Evolutionary conservation across 2,113 vertebrate species (phyloP).

Genomic region (Corythoichthys haematopterus): DNA sequence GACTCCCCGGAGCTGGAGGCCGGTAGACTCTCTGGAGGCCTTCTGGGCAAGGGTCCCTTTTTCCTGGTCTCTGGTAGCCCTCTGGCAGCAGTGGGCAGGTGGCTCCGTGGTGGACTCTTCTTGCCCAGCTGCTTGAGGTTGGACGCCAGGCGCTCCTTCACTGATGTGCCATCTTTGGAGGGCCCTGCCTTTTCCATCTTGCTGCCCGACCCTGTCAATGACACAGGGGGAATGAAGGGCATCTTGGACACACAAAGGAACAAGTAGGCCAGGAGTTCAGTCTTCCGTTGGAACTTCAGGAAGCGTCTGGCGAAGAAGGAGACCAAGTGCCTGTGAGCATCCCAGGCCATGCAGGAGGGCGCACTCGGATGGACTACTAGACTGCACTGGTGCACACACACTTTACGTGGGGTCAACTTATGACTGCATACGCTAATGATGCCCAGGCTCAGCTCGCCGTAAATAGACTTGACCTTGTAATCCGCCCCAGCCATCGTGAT

Average conservation of each 20-base stretch:
- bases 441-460: neutral
- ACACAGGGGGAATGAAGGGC: conserved; percentile 68
- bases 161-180: conserved; percentile 28
- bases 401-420: neutral
- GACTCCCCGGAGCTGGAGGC: conserved; percentile 41
- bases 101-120: conserved; percentile 51
- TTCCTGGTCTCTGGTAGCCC: conserved; percentile 29
- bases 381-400: neutral
- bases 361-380: conserved; percentile 2
- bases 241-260: conserved; percentile 63
- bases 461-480: conserved; percentile 4
- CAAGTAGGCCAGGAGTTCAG: conserved; percentile 59
- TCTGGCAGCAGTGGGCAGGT: conserved; percentile 32
- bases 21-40: conserved; percentile 13
- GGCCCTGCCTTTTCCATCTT: conserved; percentile 27
- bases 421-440: neutral
- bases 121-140: conserved; percentile 62
- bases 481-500: neutral
- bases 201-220: conserved; percentile 24
- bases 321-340: conserved; percentile 19
- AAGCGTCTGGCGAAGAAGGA: conserved; percentile 7
- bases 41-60: conserved; percentile 17
- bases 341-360: conserved; percentile 46
- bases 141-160: conserved; percentile 57
- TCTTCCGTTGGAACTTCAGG: conserved; percentile 32